phyloP scores from a whole-genome alignment of 2,113 vertebrate genomes.

The Podilymbus podiceps region DNA sequence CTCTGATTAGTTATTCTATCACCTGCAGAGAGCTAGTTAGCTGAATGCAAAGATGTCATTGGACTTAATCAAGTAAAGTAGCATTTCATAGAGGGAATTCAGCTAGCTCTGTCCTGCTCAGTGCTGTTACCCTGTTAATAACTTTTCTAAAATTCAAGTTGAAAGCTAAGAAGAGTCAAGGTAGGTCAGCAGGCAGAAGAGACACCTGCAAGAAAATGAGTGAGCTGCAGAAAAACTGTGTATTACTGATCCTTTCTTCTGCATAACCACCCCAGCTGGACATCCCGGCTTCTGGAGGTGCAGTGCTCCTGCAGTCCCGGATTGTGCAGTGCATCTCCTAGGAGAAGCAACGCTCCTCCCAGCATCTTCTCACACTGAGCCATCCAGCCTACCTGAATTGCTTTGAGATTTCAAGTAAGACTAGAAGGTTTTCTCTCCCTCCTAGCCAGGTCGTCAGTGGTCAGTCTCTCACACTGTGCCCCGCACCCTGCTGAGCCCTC shows the following conservation, averaged over 20 bases:
- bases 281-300: neutral
- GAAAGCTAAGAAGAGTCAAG: slow-evolving; percentile 7
- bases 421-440: neutral
- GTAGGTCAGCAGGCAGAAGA: neutral
- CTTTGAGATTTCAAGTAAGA: neutral
- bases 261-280: neutral
- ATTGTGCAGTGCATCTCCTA: neutral
- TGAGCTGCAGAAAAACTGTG: neutral
- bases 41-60: slow-evolving; percentile 35
- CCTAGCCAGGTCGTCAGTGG: neutral
- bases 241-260: neutral
- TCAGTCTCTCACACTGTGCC: neutral
- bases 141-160: neutral
- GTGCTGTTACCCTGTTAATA: neutral
- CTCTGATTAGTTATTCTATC: slow-evolving; percentile 64
- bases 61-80: slow-evolving; percentile 60
- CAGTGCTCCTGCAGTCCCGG: neutral
- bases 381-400: neutral
- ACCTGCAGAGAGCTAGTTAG: slow-evolving; percentile 63
- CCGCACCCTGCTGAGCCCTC: rapidly evolving
- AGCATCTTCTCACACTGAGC: neutral
- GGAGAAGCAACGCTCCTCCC: neutral
- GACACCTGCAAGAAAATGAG: neutral
- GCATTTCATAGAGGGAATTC: slow-evolving; percentile 9
- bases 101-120: neutral